phyloP scores from a whole-genome alignment of 2,888 invertebrate genomes.

The Troides aeacus region DNA sequence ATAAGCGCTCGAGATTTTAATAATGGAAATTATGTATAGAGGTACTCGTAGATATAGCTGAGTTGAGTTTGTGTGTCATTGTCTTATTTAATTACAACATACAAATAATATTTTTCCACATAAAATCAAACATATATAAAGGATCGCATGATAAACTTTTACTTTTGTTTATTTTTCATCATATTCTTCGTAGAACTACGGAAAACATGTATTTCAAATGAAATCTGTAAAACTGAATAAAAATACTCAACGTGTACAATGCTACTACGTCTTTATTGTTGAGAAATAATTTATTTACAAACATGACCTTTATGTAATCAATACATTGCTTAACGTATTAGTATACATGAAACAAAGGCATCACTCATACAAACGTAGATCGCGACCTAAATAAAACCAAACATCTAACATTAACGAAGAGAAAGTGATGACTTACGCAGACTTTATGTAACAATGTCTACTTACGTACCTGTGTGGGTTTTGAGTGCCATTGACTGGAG shows the following conservation, averaged over 20 bases:
- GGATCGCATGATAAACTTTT: too few relatives aligned
- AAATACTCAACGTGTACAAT: not conserved
- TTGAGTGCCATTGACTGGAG: conserved; percentile 39
- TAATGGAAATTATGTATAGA: too few relatives aligned
- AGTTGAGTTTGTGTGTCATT: too few relatives aligned
- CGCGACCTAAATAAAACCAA: conserved; percentile 58
- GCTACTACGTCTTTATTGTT: conserved; percentile 27
- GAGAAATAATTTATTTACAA: conserved; percentile 47
- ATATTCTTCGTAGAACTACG: too few relatives aligned
- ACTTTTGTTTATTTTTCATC: too few relatives aligned
- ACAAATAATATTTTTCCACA: too few relatives aligned
- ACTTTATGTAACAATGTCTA: conserved; percentile 54
- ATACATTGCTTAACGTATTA: conserved; percentile 47
- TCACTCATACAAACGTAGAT: conserved; percentile 52
- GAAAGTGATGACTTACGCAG: conserved; percentile 72
- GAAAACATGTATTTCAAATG: too few relatives aligned
- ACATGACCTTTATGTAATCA: conserved; percentile 57
- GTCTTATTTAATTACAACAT: too few relatives aligned
- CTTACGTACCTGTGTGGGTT: conserved; percentile 31
- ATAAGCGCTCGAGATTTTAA: too few relatives aligned
- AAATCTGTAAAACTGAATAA: not conserved
- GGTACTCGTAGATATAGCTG: too few relatives aligned
- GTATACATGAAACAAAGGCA: conserved; percentile 59
- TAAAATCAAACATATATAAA: too few relatives aligned
- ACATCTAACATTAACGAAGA: conserved; percentile 60